Evolutionary conservation across 2,113 vertebrate genomes (phyloP), one percentile per base, ranked within the genome.

Genomic region (Melanostigma gelatinosum): DNA sequence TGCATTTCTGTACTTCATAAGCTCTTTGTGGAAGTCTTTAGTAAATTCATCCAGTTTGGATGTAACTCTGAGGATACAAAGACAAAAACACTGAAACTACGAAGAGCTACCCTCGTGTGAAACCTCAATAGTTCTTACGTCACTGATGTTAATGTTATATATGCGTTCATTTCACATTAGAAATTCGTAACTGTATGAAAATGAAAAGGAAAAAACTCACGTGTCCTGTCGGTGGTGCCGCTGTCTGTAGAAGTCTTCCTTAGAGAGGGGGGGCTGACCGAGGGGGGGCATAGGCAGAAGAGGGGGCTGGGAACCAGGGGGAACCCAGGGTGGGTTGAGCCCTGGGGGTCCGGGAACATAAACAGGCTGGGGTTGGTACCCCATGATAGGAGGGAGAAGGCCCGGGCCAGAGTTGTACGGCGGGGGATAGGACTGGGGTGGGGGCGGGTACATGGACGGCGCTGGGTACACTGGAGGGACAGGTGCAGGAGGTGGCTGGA

Each of bases 1-100:
- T 91, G 98, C 96, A 94, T 97, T 97, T 95, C 97, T 97, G 93
- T 97, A 99, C 94, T 99, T 98, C 95, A 99, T 96, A 85, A 99
- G 96, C 93, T 99, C 97, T 95, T 99, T 99, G 94, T 98, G 98
- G 96, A 99, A 99, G 95, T 98, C 97, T 95, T 99, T 97, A 92
- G 98, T 98, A 92, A 99, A 99, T 93, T 99, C 98, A 94, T 99
- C 98, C 90, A 99, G 96, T 94, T 99, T 99, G 82, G 98, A 99
- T 90, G 97, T 96, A 94, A 97, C 96, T 93, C 98, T 99, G 94
- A 91, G 95, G 94, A 84, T 12, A 80, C 72, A 91, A 83, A 77
- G 24, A 72, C 7, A 64, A 52, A 42, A 58, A 54, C 9, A 40
- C 1, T 22, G 0, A 70, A 72, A 73, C 9, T 6, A 11, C 50